Evolutionary conservation across 2,888 invertebrate genomes (phyloP).

Genomic region (Sturmia bella): DNA sequence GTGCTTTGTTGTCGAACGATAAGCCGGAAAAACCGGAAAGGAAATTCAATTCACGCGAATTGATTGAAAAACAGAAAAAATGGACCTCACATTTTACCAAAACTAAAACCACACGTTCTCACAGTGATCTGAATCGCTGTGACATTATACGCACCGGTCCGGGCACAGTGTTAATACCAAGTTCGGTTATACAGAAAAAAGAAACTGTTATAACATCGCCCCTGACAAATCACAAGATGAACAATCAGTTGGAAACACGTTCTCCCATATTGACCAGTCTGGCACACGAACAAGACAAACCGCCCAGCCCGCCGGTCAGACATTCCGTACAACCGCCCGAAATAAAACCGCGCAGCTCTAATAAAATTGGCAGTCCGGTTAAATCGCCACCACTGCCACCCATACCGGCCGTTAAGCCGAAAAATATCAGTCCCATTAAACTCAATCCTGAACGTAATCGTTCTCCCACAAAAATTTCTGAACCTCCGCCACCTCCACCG

Average conservation of each 20-base stretch:
- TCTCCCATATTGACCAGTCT: slow-evolving; percentile 71
- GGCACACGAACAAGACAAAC: slow-evolving; percentile 72
- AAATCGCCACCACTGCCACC: slow-evolving; percentile 81
- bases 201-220: slow-evolving; percentile 70
- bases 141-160: slow-evolving; percentile 82
- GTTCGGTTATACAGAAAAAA: slow-evolving; percentile 79
- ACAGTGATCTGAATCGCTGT: slow-evolving; percentile 85
- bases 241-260: slow-evolving; percentile 69
- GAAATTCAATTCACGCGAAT: slow-evolving; percentile 90
- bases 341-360: slow-evolving; percentile 80
- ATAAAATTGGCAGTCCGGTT: slow-evolving; percentile 80
- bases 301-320: slow-evolving; percentile 79
- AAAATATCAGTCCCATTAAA: slow-evolving; percentile 80
- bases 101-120: slow-evolving; percentile 85
- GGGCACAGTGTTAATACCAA: slow-evolving; percentile 83
- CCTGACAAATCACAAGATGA: slow-evolving; percentile 68
- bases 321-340: slow-evolving; percentile 80
- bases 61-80: slow-evolving; percentile 94
- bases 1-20: slow-evolving; percentile 75
- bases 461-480: slow-evolving; percentile 79
- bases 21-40: slow-evolving; percentile 93
- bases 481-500: slow-evolving; percentile 78
- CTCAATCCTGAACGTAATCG: slow-evolving; percentile 79
- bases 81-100: slow-evolving; percentile 96
- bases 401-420: slow-evolving; percentile 80